Conservation (phyloP, 1,140 invertebrate species). For the honey bee (Apis mellifera) region Amel_HAv3.1 CM009937.2:10901001-10901500, state of each 20-base stretch:
- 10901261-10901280: neutral
- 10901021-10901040: neutral
- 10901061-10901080: no score
- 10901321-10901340: neutral
- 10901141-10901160: neutral
- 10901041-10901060: neutral
- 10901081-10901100: neutral
- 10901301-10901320: no score
- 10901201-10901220: neutral
- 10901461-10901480: neutral
- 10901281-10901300: neutral
- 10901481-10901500: neutral
- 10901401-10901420: neutral
- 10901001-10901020: neutral
- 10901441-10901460: neutral
- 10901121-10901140: neutral
- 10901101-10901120: neutral
- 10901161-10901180: neutral
- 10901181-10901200: neutral
- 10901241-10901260: slow-evolving; percentile 20
- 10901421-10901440: neutral
- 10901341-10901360: neutral
- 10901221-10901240: slow-evolving; percentile 17
- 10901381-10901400: no score
- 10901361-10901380: no score